These are phyloP conservation scores for Sebastolobus altivelis DNA, from an alignment of 2,797 vertebrate genomes.

Conservation along the genomic window DNA sequence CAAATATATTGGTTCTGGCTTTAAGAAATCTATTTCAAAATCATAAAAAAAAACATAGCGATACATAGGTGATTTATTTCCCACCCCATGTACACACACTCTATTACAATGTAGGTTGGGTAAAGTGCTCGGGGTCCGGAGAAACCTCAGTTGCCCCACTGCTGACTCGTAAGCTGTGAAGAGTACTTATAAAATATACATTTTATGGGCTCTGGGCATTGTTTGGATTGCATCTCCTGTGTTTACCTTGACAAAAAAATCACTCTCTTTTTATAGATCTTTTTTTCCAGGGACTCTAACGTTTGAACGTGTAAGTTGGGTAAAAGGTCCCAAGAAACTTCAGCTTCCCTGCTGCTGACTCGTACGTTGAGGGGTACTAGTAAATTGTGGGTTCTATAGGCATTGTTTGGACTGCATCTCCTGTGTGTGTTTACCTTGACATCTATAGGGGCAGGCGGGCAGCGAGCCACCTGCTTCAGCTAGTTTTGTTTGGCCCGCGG, in stretches of 20 bases:
- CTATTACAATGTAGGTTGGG: neutral
- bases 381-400: neutral
- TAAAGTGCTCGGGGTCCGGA: neutral
- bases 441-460: constrained; percentile 33
- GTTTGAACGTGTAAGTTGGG: neutral
- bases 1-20: too few relatives aligned
- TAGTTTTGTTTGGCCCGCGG: constrained; percentile 57
- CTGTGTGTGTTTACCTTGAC: constrained; percentile 47
- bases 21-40: too few relatives aligned
- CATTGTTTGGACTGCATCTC: constrained; percentile 51
- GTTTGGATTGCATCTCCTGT: constrained; percentile 47
- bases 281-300: neutral
- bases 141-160: neutral
- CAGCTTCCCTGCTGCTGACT: neutral
- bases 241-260: constrained; percentile 38
- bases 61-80: too few relatives aligned
- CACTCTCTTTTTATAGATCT: neutral
- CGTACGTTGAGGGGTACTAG: neutral
- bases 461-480: constrained; percentile 39
- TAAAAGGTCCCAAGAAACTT: constrained; percentile 2
- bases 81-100: too few relatives aligned
- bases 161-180: neutral
- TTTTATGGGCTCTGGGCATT: neutral
- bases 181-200: constrained; percentile 4
- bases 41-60: too few relatives aligned